Base-by-base conservation (phyloP, 2,888 invertebrate genomes). In the Euclidia mi region DNA sequence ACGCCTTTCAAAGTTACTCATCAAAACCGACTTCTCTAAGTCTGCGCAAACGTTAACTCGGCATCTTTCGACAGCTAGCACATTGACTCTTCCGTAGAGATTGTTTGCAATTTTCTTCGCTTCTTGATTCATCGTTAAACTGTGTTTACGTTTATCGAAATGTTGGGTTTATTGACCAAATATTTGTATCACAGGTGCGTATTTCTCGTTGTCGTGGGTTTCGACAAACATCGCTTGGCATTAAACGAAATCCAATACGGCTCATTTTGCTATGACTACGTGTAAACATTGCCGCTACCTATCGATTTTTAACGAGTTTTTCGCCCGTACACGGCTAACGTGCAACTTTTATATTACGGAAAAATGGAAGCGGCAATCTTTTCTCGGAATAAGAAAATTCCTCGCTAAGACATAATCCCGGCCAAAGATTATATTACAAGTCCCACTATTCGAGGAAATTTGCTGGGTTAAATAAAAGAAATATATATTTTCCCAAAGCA, bases 71-170 rank as follows among this genome's bases (percentile, higher is more conserved):
- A 85, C 75, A 35, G 80, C 76, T 25, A 91, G 89, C 11, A 75
- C 85, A 61, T 85, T 88, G 11, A 92, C 89, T 78, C 95, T 84
- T 53, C 95, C 95, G 71, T 95, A 95, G 67, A 94, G 85, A 72
- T 83, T 90, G 48, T 85, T 90, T 14, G 84, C 80, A 29, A 81
- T 78, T 82, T 87, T 90, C 70, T 89, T 90, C 12, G 84, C 76
- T 47, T 90, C 90, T 78, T 83, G 85, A 78, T 87, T 88, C 90
- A 90, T 90, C 0, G 42, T 59, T 38, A 10, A 61, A 47, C 9
- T 32, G 12, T 52, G 18, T 56, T 55, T 62, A 58, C 48, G 52
- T 68, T 69, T 66, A 64, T 42, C 61, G 49, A 50, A 79, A 72
- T 68, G 56, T 77, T 79, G 58, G 60, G 55, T 71, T 35, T 80